phyloP scores from a whole-genome alignment of 2,113 vertebrate species.

The Spea bombifrons region DNA sequence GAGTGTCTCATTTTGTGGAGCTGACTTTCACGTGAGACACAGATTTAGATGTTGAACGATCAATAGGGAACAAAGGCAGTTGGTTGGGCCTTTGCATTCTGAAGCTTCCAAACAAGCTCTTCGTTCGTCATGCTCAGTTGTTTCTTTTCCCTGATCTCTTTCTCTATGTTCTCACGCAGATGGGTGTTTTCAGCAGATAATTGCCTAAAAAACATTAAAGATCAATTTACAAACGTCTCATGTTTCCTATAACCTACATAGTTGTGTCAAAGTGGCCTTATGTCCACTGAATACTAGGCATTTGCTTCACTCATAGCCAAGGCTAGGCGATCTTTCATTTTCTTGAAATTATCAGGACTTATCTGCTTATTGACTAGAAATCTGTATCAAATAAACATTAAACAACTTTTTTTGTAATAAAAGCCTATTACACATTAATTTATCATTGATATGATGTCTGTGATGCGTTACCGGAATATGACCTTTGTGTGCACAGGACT shows the following conservation, averaged over 20 bases:
- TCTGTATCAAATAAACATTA: too few species aligned
- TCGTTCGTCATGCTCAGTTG: conserved; percentile 56
- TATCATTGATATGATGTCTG: too few species aligned
- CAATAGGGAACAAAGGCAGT: conserved; percentile 75
- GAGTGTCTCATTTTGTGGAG: conserved; percentile 39
- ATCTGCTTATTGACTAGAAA: too few species aligned
- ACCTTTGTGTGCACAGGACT: too few species aligned
- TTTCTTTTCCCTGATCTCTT: conserved; percentile 94
- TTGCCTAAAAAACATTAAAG: conserved; percentile 68
- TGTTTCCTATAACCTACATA: background rate
- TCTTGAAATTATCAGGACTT: too few species aligned
- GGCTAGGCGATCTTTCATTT: too few species aligned
- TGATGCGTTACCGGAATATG: too few species aligned
- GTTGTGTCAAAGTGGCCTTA: conserved; percentile 66
- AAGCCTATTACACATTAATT: too few species aligned
- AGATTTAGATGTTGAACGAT: conserved; percentile 69
- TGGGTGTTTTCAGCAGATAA: conserved; percentile 90
- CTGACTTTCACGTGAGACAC: conserved; percentile 73
- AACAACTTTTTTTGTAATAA: too few species aligned
- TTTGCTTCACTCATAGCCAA: conserved; percentile 53
- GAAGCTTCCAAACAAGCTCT: conserved; percentile 94
- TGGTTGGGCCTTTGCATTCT: conserved; percentile 79
- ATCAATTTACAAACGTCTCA: too few species aligned
- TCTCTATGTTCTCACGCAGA: conserved; percentile 87
- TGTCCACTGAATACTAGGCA: conserved; percentile 83